phyloP scores from a whole-genome alignment of 2,888 invertebrate genomes.

The Scelioninae gen. 1 region DNA sequence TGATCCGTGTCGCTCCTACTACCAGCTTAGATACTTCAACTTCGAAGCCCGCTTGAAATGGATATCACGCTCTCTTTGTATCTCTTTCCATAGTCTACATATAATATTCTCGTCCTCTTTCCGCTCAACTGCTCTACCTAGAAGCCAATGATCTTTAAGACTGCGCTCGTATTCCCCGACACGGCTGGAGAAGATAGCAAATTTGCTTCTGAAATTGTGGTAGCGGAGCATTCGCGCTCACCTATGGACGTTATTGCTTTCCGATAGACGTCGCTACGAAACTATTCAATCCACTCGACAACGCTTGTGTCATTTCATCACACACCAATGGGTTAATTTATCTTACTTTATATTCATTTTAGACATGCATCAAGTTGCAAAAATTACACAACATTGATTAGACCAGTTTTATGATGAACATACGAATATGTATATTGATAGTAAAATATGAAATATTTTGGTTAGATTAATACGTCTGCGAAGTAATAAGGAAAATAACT shows the following conservation, averaged over 20 bases:
- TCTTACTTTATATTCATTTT: too few species aligned
- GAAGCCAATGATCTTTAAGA: slow-evolving; percentile 64
- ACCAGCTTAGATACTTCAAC: slow-evolving; percentile 54
- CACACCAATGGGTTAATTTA: too few species aligned
- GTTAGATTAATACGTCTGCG: too few species aligned
- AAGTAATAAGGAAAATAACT: too few species aligned
- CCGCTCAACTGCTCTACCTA: slow-evolving; percentile 31
- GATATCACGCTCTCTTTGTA: slow-evolving; percentile 40
- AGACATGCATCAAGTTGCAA: too few species aligned
- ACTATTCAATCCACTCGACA: slow-evolving; percentile 41
- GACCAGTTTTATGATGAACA: too few species aligned
- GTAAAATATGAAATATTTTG: too few species aligned
- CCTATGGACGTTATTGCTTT: slow-evolving; percentile 55
- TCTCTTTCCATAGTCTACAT: slow-evolving; percentile 16
- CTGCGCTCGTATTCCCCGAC: slow-evolving; percentile 54
- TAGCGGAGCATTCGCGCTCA: slow-evolving; percentile 35
- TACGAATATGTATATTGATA: too few species aligned
- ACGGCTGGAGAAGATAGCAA: slow-evolving; percentile 45
- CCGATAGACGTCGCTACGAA: slow-evolving; percentile 43
- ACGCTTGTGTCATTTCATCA: slow-evolving; percentile 19
- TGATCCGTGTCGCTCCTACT: slow-evolving; percentile 62
- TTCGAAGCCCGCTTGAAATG: slow-evolving; percentile 46
- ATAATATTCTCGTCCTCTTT: slow-evolving; percentile 23
- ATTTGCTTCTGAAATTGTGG: slow-evolving; percentile 63
- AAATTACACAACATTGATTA: too few species aligned